Evolutionary conservation across 2,888 invertebrate species (phyloP).

Genomic region (Sinotaia quadrata): DNA sequence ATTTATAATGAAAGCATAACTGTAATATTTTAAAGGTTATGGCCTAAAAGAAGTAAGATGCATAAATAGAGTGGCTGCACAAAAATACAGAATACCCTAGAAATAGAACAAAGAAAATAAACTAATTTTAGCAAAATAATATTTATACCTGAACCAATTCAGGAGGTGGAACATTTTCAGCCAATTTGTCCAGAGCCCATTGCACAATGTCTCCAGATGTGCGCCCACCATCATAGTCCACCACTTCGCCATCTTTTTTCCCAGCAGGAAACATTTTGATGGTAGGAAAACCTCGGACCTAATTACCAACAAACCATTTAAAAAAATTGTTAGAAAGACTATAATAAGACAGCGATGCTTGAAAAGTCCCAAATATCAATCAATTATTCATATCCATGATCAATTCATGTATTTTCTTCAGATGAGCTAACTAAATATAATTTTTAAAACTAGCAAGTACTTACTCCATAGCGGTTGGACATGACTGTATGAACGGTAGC

Average conservation of each 20-base stretch:
- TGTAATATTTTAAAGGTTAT: background rate
- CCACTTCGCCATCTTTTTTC: slow-evolving; percentile 73
- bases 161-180: slow-evolving; percentile 91
- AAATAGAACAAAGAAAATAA: background rate
- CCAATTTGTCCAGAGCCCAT: slow-evolving; percentile 90
- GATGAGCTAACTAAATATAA: no score
- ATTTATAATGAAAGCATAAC: background rate
- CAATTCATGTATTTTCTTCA: background rate
- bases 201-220: slow-evolving; percentile 90
- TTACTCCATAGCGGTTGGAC: slow-evolving; percentile 84
- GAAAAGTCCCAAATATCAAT: background rate
- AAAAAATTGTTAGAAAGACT: background rate
- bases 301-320: background rate
- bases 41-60: background rate
- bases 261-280: slow-evolving; percentile 91
- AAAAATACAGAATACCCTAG: background rate
- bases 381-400: background rate
- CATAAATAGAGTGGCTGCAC: background rate
- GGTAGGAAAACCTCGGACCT: slow-evolving; percentile 93
- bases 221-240: slow-evolving; percentile 94
- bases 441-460: slow-evolving; percentile 29
- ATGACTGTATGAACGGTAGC: slow-evolving; percentile 91
- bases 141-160: slow-evolving; percentile 82
- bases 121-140: background rate
- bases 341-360: background rate